phyloP scores from a whole-genome alignment of 2,797 vertebrate species.

The Halcyon chelicuti region DNA sequence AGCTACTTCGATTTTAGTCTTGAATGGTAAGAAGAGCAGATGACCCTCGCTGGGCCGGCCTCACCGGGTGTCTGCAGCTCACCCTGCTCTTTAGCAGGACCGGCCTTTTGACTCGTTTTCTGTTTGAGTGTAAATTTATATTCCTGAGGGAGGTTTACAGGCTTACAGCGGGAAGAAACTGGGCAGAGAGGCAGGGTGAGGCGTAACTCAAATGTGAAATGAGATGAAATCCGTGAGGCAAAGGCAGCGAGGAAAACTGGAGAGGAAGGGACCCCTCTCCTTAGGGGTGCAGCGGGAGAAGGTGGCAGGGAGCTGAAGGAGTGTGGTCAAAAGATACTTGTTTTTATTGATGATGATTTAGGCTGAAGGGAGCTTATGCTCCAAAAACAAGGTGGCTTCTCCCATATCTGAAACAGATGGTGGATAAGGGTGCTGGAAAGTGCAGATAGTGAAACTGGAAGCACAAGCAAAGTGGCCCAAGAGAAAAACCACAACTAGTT shows the following conservation, averaged over 20 bases:
- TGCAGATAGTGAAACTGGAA: background rate
- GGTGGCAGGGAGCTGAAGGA: background rate
- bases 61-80: background rate
- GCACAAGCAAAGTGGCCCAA: background rate
- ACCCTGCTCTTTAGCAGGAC: background rate
- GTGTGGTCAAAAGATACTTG: background rate
- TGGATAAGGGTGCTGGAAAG: background rate
- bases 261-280: background rate
- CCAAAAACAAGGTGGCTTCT: background rate
- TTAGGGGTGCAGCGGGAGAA: background rate
- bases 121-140: background rate
- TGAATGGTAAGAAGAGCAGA: constrained; percentile 84
- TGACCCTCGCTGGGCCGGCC: background rate
- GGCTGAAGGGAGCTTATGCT: background rate
- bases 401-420: background rate
- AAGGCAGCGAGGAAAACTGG: background rate
- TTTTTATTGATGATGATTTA: fast-evolving
- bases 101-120: background rate
- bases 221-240: background rate
- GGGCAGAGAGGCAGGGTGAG: background rate
- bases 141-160: background rate
- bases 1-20: constrained; percentile 92
- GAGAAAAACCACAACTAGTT: background rate
- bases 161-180: background rate
- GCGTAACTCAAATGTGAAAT: background rate